These are phyloP conservation scores for Drosophila stalkeri DNA, from an alignment of 2,888 invertebrate species.

Conservation along the genomic window DNA sequence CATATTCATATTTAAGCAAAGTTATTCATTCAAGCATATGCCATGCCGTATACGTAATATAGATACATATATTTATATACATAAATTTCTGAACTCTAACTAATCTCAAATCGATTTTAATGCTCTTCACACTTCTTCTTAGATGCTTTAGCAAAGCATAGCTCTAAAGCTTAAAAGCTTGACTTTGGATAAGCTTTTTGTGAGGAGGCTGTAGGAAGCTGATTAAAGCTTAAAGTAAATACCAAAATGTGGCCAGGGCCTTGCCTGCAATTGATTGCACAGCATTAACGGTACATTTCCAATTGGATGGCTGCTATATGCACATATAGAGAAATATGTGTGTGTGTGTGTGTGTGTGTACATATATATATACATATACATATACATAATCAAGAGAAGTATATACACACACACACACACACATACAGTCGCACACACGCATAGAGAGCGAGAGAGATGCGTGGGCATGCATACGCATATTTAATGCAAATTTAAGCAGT, in stretches of 20 bases:
- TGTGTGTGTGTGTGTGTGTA: constrained; percentile 10
- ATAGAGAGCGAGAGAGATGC: constrained; percentile 5
- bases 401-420: constrained; percentile 29
- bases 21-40: not conserved
- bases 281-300: constrained; percentile 72
- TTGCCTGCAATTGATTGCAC: constrained; percentile 62
- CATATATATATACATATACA: not conserved
- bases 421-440: not conserved
- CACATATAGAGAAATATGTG: not conserved
- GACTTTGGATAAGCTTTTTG: constrained; percentile 3
- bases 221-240: constrained; percentile 47
- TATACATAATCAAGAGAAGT: constrained; percentile 38
- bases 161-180: constrained; percentile 38
- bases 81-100: not conserved
- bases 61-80: not conserved
- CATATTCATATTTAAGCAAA: not conserved
- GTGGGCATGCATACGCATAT: constrained; percentile 68
- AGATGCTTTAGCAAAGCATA: not conserved
- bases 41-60: not conserved
- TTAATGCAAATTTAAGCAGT: constrained; percentile 82
- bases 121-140: not conserved
- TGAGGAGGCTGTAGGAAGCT: constrained; percentile 1
- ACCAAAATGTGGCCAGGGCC: constrained; percentile 20
- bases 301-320: constrained; percentile 61
- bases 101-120: not conserved